Evolutionary conservation across 2,113 vertebrate species (phyloP).

Genomic region (Rattus rattus): DNA sequence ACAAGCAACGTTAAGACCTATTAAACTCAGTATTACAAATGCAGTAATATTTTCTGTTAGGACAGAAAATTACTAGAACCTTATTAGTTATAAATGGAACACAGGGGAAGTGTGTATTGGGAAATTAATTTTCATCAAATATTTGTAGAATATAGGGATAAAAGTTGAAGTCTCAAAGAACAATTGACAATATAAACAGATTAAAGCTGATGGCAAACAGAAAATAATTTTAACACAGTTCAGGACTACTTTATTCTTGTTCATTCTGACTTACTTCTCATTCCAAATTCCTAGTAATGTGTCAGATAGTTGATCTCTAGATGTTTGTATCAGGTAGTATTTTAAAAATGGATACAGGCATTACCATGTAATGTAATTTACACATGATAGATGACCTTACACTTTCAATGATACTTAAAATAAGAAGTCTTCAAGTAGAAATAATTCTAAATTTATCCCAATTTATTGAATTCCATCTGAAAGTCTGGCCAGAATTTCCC

Average conservation of each 20-base stretch:
- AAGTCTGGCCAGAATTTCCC: slow-evolving; percentile 21
- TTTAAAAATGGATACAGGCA: background rate
- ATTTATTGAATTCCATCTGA: slow-evolving; percentile 23
- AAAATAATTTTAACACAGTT: slow-evolving; percentile 18
- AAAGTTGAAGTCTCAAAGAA: slow-evolving; percentile 7
- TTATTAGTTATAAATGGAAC: slow-evolving; percentile 48
- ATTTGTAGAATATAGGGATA: background rate
- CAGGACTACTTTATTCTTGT: background rate
- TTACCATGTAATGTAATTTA: background rate
- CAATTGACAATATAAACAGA: background rate
- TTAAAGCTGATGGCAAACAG: slow-evolving; percentile 33
- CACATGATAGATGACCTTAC: background rate
- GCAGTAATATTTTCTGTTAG: background rate
- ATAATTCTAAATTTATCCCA: background rate
- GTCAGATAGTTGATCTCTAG: slow-evolving; percentile 25
- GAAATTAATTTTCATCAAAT: slow-evolving; percentile 61
- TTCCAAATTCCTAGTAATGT: slow-evolving; percentile 8
- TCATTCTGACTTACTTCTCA: slow-evolving; percentile 51
- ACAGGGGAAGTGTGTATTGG: slow-evolving; percentile 33
- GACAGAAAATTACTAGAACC: slow-evolving; percentile 25
- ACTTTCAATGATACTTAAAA: background rate
- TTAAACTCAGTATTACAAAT: slow-evolving; percentile 10
- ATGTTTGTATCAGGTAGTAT: background rate
- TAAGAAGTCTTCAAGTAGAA: background rate
- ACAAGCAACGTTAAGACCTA: slow-evolving; percentile 27